Evolutionary conservation across 2,888 invertebrate species (phyloP).

Genomic region (Onchidella celtica): DNA sequence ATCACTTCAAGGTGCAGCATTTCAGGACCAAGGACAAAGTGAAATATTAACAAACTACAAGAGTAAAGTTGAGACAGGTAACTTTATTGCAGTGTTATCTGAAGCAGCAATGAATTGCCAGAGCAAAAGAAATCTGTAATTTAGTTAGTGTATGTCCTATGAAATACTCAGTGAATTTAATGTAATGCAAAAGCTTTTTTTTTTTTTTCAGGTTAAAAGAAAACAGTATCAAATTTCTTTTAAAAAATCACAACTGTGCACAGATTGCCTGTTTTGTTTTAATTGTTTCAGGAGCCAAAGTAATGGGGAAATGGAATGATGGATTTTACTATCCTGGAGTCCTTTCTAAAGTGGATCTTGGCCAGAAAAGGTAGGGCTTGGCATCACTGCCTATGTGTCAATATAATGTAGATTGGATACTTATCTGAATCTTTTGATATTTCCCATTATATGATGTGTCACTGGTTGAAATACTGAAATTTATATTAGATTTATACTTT

Average conservation of each 20-base stretch:
- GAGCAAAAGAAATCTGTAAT: no score
- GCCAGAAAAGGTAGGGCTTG: neutral
- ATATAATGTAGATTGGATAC: no score
- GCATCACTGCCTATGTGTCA: no score
- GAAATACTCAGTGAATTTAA: neutral
- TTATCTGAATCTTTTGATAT: no score
- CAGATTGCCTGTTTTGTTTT: no score
- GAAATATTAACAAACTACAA: conserved; percentile 27
- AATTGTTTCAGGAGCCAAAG: conserved; percentile 61
- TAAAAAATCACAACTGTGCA: neutral
- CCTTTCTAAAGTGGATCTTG: conserved; percentile 18
- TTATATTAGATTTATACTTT: no score
- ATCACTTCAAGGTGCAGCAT: conserved; percentile 29
- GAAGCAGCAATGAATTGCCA: no score
- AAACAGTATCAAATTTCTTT: neutral
- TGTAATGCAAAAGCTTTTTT: neutral
- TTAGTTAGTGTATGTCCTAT: neutral
- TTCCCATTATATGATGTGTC: no score
- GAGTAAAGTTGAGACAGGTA: conserved; percentile 38
- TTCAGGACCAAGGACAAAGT: neutral
- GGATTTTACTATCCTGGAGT: conserved; percentile 70
- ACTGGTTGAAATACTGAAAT: no score
- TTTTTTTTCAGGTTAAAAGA: neutral
- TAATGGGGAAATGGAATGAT: conserved; percentile 75
- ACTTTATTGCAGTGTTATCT: no score